Base-by-base conservation (phyloP, 2,797 vertebrate species). In the Nannoperca australis region DNA sequence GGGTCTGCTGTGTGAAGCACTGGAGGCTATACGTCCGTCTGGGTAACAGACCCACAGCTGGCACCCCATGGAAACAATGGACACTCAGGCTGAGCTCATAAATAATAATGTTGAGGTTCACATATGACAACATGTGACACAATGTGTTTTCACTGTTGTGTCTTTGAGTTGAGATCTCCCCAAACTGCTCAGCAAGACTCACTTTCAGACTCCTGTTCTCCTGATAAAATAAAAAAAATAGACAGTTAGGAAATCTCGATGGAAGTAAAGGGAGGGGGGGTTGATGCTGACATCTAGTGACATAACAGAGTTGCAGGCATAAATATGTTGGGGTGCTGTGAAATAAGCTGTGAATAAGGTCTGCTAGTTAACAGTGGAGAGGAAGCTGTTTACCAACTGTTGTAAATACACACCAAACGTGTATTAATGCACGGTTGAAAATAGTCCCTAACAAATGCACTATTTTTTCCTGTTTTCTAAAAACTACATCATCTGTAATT, bases 11-110 rank as follows among this genome's bases (percentile, higher is more conserved):
- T 69, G 68, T 64, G 38, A 30, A 56, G 40, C 30, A 58, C 65
- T 54, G 27, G 40, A 53, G 73, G 68, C 70, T 81, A 55, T 47
- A 38, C 4, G 18, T 74, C 67, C 67, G 61, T 32, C 49, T 61
- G 76, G 58, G 71, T 38, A 55, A 60, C 67, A 79, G 62, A 79
- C 24, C 58, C 78, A 66, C 83, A 86, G 82, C 77, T 87, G 86
- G 53, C 60, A 17, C 56, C 60, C 17, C 2, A 1, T 10, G 51
- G 58, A 82, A 44, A 85, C 84, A 85, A 82, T 83, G 62, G 79
- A 63, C 70, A 13, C 18, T 53, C 30, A 38, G 20, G 44, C 15
- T 24, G n/a, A 22, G 51, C 71, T 86, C 77, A 78, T 78, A 55
- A 77, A 87, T 82, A 78, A 75, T 67, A 38, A 58, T 64, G 63